Evolutionary conservation across 2,113 vertebrate species (phyloP).

Genomic region (Pangasianodon gigas): DNA sequence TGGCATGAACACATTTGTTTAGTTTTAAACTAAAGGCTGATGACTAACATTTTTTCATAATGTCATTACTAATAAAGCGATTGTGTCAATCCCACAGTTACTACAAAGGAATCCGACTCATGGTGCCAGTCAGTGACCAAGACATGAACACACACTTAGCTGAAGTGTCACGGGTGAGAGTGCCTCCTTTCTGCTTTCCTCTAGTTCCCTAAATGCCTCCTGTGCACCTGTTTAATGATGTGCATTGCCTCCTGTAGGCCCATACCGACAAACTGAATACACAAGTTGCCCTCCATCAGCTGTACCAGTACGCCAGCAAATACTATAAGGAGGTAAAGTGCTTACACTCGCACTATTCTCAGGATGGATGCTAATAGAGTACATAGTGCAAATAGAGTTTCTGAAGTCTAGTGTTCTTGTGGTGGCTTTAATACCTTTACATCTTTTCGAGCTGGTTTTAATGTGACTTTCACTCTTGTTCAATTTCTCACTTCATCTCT

Average conservation of each 20-base stretch:
- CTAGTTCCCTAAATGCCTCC: neutral
- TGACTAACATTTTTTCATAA: neutral
- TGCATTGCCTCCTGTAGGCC: slow-evolving; percentile 73
- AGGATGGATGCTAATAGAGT: slow-evolving; percentile 17
- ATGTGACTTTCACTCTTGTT: neutral
- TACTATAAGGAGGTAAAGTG: slow-evolving; percentile 92
- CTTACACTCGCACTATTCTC: slow-evolving; percentile 1
- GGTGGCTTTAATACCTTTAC: neutral
- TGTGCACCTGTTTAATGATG: slow-evolving; percentile 13
- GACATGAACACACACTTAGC: slow-evolving; percentile 99
- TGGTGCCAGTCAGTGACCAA: slow-evolving; percentile 96
- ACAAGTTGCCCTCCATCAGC: slow-evolving; percentile 92
- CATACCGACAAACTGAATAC: slow-evolving; percentile 96
- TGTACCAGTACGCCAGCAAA: slow-evolving; percentile 98
- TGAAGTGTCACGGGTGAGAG: slow-evolving; percentile 94
- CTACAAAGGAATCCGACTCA: slow-evolving; percentile 94
- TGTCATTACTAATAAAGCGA: neutral
- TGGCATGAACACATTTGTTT: neutral
- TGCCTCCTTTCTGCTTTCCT: slow-evolving; percentile 34
- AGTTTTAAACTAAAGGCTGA: neutral
- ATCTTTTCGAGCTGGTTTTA: neutral
- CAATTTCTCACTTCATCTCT: slow-evolving; percentile 1
- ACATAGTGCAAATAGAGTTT: slow-evolving; percentile 12
- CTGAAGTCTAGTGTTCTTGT: neutral
- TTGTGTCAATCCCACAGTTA: slow-evolving; percentile 75